Base-by-base conservation (phyloP, 1,140 invertebrate genomes). In the Paraescarpia echinospica region DNA sequence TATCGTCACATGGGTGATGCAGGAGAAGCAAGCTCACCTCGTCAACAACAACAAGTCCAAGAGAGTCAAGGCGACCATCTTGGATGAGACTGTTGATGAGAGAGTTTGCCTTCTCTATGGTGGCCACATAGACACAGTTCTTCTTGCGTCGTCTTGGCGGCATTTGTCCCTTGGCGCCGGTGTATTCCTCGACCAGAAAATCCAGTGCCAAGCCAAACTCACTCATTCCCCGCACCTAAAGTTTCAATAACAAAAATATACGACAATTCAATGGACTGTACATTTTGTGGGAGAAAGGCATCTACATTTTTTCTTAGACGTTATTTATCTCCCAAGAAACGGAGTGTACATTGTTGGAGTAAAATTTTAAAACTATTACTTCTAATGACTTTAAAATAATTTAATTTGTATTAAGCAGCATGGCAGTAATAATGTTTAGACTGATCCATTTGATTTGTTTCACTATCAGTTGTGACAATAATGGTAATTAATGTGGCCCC, bases 161-260 rank as follows among this genome's bases (percentile, higher is more conserved):
- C 96, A 98, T 89, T 27, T 34, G 34, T 48, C 99, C 98, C 96
- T 98, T 98, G 89, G 97, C 98, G 34, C 97, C 98, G 8, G 99
- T 98, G 97, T 99, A 99, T 96, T 99, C 99, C 96, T 99, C 99
- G 0, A 99, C 97, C 93, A 98, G 95, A 96, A 99, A 99, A 92
- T 98, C 97, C 92, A 99, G 94, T 93, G 97, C 97, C n/a, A 98
- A 96, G 48, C 98, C 98, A 97, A 99, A 98, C 90, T 98, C 97
- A 18, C 98, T 97, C 94, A 99, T 96, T 59, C 97, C 96, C 96
- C 98, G 97, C 22, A 99, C 97, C 98, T 98, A 93, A 91, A 2
- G 59, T 5, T 31, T 27, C 59, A 12, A 31, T 27, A 77, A 31
- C 8, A 51, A 51, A n/a, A n/a, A 18, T 4, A 77, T 77, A 35